Conservation (phyloP, 1,140 invertebrate species). For the Bombus haemorrhoidalis region DNA sequence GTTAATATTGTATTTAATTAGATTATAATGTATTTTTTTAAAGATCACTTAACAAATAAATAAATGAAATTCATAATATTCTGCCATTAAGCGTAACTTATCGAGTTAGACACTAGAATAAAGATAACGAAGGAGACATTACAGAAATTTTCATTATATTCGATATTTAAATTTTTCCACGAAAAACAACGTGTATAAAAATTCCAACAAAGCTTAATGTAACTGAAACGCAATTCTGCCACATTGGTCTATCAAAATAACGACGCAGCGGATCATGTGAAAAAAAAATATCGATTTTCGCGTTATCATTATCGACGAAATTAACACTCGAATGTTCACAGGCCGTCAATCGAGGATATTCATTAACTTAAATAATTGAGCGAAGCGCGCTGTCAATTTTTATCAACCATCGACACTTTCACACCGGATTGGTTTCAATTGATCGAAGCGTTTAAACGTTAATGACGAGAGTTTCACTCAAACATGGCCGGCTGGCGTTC, state of each 20-base stretch:
- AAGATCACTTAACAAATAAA: no score
- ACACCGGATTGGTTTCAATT: not conserved
- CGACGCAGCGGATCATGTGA: no score
- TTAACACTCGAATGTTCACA: not conserved
- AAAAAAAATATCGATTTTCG: not conserved
- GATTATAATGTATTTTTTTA: no score
- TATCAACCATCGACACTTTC: constrained; percentile 7
- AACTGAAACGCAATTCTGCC: no score
- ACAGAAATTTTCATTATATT: not conserved
- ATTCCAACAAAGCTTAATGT: not conserved
- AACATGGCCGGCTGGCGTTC: not conserved
- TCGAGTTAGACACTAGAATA: not conserved
- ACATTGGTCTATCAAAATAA: no score
- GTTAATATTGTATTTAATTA: no score
- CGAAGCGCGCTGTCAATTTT: not conserved
- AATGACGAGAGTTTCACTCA: not conserved
- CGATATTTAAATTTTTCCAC: not conserved
- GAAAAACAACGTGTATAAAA: not conserved
- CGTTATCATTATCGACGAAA: not conserved
- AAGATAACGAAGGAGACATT: no score
- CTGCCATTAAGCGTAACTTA: not conserved
- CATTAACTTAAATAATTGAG: not conserved
- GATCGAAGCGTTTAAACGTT: not conserved
- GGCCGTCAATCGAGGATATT: not conserved
- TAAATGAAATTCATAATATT: not conserved